Evolutionary conservation across 2,113 vertebrate genomes (phyloP).

Genomic region (Callionymus lyra): DNA sequence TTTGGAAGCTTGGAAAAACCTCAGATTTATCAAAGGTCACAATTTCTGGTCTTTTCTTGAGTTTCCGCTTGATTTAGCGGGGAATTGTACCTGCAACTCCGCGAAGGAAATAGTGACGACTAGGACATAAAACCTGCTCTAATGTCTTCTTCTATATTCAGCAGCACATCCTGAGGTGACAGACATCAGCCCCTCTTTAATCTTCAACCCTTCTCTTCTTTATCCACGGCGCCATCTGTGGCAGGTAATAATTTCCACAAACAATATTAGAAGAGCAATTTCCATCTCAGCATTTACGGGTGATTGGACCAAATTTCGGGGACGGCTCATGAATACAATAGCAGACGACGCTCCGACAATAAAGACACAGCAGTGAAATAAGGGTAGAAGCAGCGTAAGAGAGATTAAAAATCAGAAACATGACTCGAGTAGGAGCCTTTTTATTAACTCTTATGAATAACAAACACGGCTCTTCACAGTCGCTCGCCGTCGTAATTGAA

Average conservation of each 20-base stretch:
- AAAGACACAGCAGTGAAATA: constrained; percentile 10
- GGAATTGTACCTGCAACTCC: no score
- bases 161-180: constrained; percentile 16
- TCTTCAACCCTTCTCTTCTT: constrained; percentile 4
- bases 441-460: no score
- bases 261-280: constrained; percentile 12
- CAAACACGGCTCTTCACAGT: no score
- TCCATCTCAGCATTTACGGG: constrained; percentile 1
- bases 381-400: no score
- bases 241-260: constrained; percentile 30
- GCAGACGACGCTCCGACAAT: constrained; percentile 19
- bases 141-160: constrained; percentile 24
- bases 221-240: constrained; percentile 18
- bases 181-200: constrained; percentile 13
- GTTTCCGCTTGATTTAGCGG: no score
- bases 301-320: constrained; percentile 27
- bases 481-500: no score
- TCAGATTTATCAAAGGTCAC: no score
- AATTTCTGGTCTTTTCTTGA: no score
- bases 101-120: no score
- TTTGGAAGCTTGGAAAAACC: no score
- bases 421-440: no score
- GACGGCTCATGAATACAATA: constrained; percentile 14
- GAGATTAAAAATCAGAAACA: no score
- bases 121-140: constrained; percentile 1